Conservation (phyloP, 2,113 vertebrate genomes). For the Boulengeromyrus knoepffleri region DNA sequence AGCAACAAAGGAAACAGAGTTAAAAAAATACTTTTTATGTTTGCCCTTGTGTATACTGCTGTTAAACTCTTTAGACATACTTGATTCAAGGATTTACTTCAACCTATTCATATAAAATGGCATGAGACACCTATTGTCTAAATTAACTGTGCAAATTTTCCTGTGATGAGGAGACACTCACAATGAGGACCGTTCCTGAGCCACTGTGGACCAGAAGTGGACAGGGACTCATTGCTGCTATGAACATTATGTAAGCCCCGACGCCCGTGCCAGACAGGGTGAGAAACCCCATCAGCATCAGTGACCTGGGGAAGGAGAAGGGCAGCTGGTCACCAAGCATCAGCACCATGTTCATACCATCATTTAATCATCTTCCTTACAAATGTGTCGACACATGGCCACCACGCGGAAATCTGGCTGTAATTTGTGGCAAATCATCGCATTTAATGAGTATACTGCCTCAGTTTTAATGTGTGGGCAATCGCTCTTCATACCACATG, state of each 20-base stretch:
- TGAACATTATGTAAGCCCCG: constrained; percentile 65
- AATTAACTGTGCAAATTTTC: background rate
- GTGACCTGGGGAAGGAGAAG: constrained; percentile 50
- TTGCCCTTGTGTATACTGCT: background rate
- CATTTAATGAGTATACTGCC: background rate
- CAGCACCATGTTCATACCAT: background rate
- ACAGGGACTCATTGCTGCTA: constrained; percentile 66
- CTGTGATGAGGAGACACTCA: constrained; percentile 44
- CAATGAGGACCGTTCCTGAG: constrained; percentile 57
- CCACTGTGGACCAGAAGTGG: constrained; percentile 53
- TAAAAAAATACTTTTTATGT: background rate
- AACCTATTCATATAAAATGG: background rate
- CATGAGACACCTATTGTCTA: background rate
- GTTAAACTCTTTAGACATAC: background rate
- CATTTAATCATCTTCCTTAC: background rate
- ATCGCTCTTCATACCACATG: background rate
- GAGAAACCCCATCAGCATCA: constrained; percentile 55
- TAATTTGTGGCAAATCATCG: background rate
- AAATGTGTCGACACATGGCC: background rate
- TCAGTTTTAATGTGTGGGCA: background rate
- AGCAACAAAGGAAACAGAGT: background rate
- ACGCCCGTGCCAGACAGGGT: constrained; percentile 56
- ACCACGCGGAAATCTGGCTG: background rate
- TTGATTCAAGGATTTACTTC: background rate
- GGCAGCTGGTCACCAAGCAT: background rate